Percentiles rank a stretch among this genome's conserved stretches.
phyloP scores from a whole-genome alignment of 2,797 vertebrate genomes.

The Jordanella pulchra region DNA sequence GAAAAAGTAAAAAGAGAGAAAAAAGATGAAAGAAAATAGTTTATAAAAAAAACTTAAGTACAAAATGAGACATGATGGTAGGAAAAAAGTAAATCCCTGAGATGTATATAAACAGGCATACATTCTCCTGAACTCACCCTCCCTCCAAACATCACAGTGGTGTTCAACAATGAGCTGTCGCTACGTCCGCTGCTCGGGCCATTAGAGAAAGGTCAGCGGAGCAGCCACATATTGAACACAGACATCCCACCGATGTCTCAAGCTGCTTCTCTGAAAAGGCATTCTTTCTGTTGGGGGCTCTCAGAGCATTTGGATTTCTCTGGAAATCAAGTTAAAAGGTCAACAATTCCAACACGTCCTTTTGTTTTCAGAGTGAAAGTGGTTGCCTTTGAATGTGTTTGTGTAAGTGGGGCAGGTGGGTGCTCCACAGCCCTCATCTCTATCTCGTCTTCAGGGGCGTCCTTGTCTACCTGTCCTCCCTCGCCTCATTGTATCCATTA shows the following conservation, averaged over 20 bases:
- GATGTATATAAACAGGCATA: neutral
- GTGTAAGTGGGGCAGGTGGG: neutral
- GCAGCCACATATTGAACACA: slow-evolving; percentile 62
- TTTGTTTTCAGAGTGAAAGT: slow-evolving; percentile 33
- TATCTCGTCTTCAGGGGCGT: slow-evolving; percentile 15
- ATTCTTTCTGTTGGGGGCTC: slow-evolving; percentile 40
- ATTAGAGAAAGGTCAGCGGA: slow-evolving; percentile 68
- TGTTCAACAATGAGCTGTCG: slow-evolving; percentile 9
- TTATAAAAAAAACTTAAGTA: neutral
- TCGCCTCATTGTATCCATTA: slow-evolving; percentile 32
- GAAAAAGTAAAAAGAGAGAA: neutral
- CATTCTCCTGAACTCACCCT: neutral
- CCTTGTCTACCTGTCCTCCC: slow-evolving; percentile 53
- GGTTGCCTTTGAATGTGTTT: slow-evolving; percentile 17
- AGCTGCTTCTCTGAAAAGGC: slow-evolving; percentile 63
- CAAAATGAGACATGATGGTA: neutral
- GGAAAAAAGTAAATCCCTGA: neutral
- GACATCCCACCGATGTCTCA: slow-evolving; percentile 63
- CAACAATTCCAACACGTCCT: slow-evolving; percentile 32
- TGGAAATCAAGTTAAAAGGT: slow-evolving; percentile 67
- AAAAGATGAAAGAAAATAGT: neutral
- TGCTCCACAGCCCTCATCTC: slow-evolving; percentile 11
- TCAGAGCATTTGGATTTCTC: slow-evolving; percentile 43
- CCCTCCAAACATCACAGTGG: slow-evolving; percentile 18
- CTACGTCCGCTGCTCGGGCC: slow-evolving; percentile 42